Evolutionary conservation across 2,113 vertebrate species (phyloP).

Genomic region (Astur gentilis): DNA sequence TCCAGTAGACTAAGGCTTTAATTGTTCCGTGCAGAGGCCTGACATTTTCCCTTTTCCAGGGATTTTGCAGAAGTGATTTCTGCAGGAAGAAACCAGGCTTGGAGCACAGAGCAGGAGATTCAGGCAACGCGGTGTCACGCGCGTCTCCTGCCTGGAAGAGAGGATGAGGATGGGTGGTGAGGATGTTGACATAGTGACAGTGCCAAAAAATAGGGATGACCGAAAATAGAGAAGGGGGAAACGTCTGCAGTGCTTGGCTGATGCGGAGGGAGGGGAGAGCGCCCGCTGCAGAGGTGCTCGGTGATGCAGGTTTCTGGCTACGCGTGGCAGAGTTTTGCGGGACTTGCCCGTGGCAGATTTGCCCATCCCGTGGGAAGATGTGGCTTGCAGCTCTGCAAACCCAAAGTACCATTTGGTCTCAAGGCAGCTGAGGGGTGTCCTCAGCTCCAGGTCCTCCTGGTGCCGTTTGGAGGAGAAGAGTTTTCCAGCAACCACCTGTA

Average conservation of each 20-base stretch:
- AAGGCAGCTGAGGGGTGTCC: background rate
- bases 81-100: background rate
- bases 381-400: background rate
- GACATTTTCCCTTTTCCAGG: background rate
- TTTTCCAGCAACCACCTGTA: background rate
- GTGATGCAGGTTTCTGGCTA: background rate
- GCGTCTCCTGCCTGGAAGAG: background rate
- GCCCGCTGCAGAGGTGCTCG: background rate
- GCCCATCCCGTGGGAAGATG: background rate
- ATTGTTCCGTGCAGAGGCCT: background rate
- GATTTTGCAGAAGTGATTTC: background rate
- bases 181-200: background rate
- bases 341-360: background rate
- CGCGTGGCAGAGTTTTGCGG: background rate
- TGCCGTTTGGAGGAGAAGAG: background rate
- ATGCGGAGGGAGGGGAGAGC: background rate
- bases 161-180: background rate
- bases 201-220: background rate
- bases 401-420: background rate
- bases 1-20: background rate
- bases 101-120: background rate
- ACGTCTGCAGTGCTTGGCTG: background rate
- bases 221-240: background rate
- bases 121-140: rapidly evolving
- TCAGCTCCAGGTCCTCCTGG: background rate